These are phyloP conservation scores for Haemorhous mexicanus DNA, from an alignment of 2,113 vertebrate species.

Conservation along the genomic window DNA sequence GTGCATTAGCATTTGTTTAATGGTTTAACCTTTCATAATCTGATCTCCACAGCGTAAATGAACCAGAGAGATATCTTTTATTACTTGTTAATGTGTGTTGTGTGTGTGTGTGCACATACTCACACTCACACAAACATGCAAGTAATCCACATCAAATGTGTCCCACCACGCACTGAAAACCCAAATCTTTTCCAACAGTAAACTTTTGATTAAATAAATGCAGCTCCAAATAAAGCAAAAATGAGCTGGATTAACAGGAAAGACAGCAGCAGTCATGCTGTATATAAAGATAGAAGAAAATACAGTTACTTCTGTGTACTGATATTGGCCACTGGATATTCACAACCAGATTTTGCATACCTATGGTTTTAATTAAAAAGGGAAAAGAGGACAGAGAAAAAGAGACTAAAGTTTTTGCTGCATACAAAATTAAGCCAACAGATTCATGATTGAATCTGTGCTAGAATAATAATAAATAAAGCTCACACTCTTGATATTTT, in stretches of 20 bases:
- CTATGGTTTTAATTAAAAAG: conserved; percentile 15
- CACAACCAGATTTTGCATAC: conserved; percentile 1
- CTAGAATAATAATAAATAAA: neutral
- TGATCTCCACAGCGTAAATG: conserved; percentile 55
- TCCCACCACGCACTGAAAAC: neutral
- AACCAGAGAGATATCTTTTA: conserved; percentile 69
- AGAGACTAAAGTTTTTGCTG: conserved; percentile 11
- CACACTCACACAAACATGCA: neutral
- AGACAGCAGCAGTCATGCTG: neutral
- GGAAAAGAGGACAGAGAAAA: conserved; percentile 28
- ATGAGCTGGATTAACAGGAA: neutral
- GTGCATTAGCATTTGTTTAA: conserved; percentile 71
- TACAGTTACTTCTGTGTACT: neutral
- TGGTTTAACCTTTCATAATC: conserved; percentile 76
- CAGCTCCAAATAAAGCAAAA: neutral
- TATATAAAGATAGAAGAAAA: neutral
- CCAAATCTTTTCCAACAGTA: neutral
- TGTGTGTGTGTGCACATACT: conserved; percentile 12
- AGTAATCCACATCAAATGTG: conserved; percentile 10
- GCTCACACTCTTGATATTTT: neutral
- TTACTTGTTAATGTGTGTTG: conserved; percentile 68
- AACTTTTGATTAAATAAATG: neutral
- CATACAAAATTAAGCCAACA: conserved; percentile 6
- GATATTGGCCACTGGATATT: neutral
- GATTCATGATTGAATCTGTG: neutral